Conservation (phyloP, 1,140 invertebrate species). For the Halictus rubicundus region DNA sequence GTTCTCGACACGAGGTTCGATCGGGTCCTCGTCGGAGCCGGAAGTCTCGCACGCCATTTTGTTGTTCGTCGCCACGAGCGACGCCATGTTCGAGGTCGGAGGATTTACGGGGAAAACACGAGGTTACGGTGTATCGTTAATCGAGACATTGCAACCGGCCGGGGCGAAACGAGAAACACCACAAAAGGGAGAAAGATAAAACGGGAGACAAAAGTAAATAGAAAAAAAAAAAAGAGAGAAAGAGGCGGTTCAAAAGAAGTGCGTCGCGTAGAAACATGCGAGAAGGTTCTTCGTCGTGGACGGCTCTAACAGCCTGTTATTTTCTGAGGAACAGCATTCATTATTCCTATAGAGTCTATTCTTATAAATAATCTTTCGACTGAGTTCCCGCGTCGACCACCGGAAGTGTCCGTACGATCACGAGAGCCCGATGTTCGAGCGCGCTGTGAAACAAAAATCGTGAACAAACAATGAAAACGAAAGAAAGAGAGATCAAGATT, state of each 20-base stretch:
- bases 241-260: not conserved
- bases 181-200: too few relatives aligned
- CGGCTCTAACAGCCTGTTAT: conserved; percentile 37
- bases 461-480: not conserved
- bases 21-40: not conserved
- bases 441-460: not conserved
- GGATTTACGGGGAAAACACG: too few relatives aligned
- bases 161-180: too few relatives aligned
- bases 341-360: conserved; percentile 54
- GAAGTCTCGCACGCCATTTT: not conserved
- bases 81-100: too few relatives aligned
- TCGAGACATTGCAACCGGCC: too few relatives aligned
- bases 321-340: conserved; percentile 40
- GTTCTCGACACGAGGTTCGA: not conserved
- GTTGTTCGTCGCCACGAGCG: too few relatives aligned
- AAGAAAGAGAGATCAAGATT: conserved; percentile 14
- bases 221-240: not conserved
- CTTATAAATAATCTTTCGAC: conserved; percentile 46
- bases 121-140: too few relatives aligned
- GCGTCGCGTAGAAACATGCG: conserved; percentile 3
- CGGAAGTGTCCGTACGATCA: conserved; percentile 13
- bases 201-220: not conserved
- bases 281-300: conserved; percentile 44
- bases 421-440: not conserved
- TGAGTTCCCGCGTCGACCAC: conserved; percentile 33